Evolutionary conservation across 1,140 invertebrate species (phyloP).

Genomic region (Monomorium pharaonis): DNA sequence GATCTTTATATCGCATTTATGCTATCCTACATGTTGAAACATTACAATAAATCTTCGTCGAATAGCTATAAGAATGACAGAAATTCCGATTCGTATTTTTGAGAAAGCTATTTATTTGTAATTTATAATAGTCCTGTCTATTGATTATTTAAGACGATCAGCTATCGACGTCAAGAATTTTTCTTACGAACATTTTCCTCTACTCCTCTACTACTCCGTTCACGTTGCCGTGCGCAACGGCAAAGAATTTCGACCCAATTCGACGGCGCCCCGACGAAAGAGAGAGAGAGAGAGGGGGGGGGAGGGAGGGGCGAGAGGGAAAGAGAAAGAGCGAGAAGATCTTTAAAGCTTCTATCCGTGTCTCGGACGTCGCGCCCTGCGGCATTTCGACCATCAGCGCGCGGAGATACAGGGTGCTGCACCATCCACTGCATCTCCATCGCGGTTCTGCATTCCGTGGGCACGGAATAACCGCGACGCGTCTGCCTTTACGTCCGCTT

Average conservation of each 20-base stretch:
- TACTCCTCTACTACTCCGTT: not conserved
- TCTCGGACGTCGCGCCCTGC: conserved; percentile 22
- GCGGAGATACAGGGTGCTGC: not conserved
- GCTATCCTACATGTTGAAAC: not conserved
- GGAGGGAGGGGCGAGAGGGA: not conserved
- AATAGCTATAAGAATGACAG: not conserved
- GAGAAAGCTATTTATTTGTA: not conserved
- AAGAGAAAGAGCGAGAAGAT: not conserved
- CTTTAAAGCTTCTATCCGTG: conserved; percentile 18
- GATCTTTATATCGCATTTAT: not conserved
- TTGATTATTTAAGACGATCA: not conserved
- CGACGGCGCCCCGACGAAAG: not conserved
- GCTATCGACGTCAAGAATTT: not conserved
- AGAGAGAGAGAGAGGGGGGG: not conserved
- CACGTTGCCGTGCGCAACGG: not conserved
- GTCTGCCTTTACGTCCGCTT: conserved; percentile 15
- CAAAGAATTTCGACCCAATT: conserved; percentile 8
- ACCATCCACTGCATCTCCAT: not conserved
- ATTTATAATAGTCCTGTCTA: not conserved
- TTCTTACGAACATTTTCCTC: not conserved
- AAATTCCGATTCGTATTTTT: not conserved
- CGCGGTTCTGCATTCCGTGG: not conserved
- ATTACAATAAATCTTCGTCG: not conserved
- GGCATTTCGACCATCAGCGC: conserved; percentile 22
- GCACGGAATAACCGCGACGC: conserved; percentile 7